phyloP scores from a whole-genome alignment of 2,888 invertebrate species.

The Subacronicta megacephala region DNA sequence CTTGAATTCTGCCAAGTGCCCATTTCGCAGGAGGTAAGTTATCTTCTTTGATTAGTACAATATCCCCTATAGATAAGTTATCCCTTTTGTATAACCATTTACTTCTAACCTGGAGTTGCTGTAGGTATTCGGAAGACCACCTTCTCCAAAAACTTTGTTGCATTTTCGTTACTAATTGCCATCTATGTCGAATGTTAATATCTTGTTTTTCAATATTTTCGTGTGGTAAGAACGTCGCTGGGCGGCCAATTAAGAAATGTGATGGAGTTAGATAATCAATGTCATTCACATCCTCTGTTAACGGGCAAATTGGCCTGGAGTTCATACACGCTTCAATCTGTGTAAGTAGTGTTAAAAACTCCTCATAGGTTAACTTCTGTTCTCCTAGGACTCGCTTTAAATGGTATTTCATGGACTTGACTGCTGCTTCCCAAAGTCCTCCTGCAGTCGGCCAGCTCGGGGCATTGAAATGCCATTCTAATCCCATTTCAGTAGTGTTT shows the following conservation, averaged over 20 bases:
- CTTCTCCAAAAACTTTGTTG: slow-evolving; percentile 7
- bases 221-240: not conserved
- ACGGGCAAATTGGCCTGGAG: not conserved
- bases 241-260: slow-evolving; percentile 7
- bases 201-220: no score
- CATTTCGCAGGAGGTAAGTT: no score
- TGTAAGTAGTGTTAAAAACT: not conserved
- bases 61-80: slow-evolving; percentile 6
- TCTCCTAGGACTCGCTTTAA: not conserved
- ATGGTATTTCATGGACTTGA: no score
- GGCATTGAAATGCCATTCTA: no score
- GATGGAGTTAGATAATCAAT: slow-evolving; percentile 2
- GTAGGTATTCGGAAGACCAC: slow-evolving; percentile 16
- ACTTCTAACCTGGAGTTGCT: slow-evolving; percentile 14
- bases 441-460: no score
- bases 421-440: no score
- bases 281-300: slow-evolving; percentile 8
- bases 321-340: slow-evolving; percentile 8
- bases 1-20: no score
- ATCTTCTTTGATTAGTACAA: no score
- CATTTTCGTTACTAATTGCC: not conserved
- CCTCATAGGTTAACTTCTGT: not conserved
- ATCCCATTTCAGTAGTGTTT: no score
- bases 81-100: slow-evolving; percentile 13
- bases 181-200: no score